These are phyloP conservation scores for Harpalus rufipes DNA, from an alignment of 2,888 invertebrate species.

Conservation along the genomic window DNA sequence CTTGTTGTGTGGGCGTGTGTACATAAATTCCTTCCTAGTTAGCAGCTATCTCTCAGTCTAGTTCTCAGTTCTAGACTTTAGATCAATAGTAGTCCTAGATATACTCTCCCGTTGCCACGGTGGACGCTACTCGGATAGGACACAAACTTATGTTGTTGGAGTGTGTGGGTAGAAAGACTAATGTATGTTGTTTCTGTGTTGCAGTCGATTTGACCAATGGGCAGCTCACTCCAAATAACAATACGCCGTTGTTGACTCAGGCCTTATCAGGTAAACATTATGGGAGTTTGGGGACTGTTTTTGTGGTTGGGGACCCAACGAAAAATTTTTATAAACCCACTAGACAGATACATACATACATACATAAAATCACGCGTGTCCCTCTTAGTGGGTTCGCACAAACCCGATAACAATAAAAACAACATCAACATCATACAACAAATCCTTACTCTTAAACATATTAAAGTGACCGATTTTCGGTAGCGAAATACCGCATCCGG, in stretches of 20 bases:
- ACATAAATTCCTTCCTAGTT: constrained; percentile 40
- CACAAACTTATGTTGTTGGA: not conserved
- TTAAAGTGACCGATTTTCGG: no score
- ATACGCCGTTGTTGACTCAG: constrained; percentile 96
- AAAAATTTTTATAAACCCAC: no score
- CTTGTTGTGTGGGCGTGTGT: not conserved
- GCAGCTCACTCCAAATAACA: constrained; percentile 97
- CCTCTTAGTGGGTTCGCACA: no score
- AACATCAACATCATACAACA: no score
- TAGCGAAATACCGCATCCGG: no score
- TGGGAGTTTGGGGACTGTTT: no score
- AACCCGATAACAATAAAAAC: no score
- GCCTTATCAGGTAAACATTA: constrained; percentile 91
- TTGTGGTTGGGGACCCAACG: no score
- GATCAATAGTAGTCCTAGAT: not conserved
- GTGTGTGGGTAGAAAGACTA: constrained; percentile 31
- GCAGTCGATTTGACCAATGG: constrained; percentile 96
- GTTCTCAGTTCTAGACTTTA: constrained; percentile 24
- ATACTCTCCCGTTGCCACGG: constrained; percentile 42
- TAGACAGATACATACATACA: no score
- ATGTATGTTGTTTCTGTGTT: constrained; percentile 69
- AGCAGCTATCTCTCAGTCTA: constrained; percentile 43
- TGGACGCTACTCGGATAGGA: not conserved
- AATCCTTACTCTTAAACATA: no score
- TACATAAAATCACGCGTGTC: no score